phyloP scores from a whole-genome alignment of 2,888 invertebrate species.

The Parapristionchus giblindavisi region DNA sequence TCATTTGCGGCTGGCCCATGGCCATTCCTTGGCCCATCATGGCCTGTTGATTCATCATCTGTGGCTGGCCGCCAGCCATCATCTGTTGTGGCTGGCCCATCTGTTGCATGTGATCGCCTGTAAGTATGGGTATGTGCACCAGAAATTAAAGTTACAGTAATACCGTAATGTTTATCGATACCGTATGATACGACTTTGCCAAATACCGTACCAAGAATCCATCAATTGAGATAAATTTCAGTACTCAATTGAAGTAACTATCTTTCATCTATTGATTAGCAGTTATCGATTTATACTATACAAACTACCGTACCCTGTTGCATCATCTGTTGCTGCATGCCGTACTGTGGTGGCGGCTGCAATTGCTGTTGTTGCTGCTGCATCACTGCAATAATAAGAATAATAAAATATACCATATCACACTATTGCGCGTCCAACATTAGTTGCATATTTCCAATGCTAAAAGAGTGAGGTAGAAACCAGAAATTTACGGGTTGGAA shows the following conservation, averaged over 20 bases:
- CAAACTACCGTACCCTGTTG: background rate
- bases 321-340: background rate
- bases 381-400: background rate
- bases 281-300: too few relatives aligned
- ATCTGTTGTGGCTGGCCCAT: background rate
- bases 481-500: background rate
- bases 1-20: background rate
- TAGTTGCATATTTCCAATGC: too few relatives aligned
- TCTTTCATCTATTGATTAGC: too few relatives aligned
- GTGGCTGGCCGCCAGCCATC: conserved; percentile 8
- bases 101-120: background rate
- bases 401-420: background rate
- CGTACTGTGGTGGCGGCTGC: background rate
- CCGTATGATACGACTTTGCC: too few relatives aligned
- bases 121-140: too few relatives aligned
- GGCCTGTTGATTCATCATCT: background rate
- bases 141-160: too few relatives aligned
- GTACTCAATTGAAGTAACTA: too few relatives aligned
- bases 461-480: background rate
- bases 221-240: too few relatives aligned
- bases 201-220: too few relatives aligned
- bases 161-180: too few relatives aligned
- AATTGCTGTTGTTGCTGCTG: conserved; percentile 1
- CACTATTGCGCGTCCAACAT: too few relatives aligned
- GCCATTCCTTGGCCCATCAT: background rate